These are phyloP conservation scores for Protonibea diacanthus DNA, from an alignment of 2,797 vertebrate species.

Conservation along the genomic window DNA sequence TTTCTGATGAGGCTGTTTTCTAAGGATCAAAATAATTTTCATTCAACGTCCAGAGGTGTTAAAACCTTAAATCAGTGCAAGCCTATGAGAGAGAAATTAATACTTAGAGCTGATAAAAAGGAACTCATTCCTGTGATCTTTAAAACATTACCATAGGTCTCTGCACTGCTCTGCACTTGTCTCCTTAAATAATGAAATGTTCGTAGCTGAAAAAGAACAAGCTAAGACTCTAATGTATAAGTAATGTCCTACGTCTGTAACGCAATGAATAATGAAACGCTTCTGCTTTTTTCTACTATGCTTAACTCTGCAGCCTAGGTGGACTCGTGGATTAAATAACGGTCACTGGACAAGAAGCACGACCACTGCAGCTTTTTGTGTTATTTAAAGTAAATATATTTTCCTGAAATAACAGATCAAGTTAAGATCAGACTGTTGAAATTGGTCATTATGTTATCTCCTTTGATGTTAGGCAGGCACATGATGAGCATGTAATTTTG, in stretches of 20 bases:
- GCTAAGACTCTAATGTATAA: slow-evolving; percentile 78
- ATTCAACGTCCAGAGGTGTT: slow-evolving; percentile 18
- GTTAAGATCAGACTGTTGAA: background rate
- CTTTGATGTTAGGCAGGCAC: background rate
- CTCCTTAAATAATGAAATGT: slow-evolving; percentile 79
- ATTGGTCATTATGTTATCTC: background rate
- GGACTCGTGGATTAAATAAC: slow-evolving; percentile 32
- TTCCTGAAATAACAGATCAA: background rate
- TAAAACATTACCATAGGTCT: slow-evolving; percentile 76
- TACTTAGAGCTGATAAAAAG: slow-evolving; percentile 63
- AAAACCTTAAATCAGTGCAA: slow-evolving; percentile 16
- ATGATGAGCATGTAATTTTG: background rate
- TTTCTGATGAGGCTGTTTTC: background rate
- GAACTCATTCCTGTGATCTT: slow-evolving; percentile 66
- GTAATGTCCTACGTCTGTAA: slow-evolving; percentile 75
- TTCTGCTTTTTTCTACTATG: slow-evolving; percentile 23
- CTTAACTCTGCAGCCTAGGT: slow-evolving; percentile 14
- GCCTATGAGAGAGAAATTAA: slow-evolving; percentile 23
- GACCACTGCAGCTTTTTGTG: slow-evolving; percentile 3
- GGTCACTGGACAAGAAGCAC: slow-evolving; percentile 14
- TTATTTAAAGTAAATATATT: background rate
- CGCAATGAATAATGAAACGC: slow-evolving; percentile 71
- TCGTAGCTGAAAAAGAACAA: slow-evolving; percentile 72
- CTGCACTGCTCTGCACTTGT: slow-evolving; percentile 68
- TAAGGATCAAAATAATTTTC: slow-evolving; percentile 19